phyloP scores from a whole-genome alignment of 2,888 invertebrate species.

The Hydropsyche betteni region DNA sequence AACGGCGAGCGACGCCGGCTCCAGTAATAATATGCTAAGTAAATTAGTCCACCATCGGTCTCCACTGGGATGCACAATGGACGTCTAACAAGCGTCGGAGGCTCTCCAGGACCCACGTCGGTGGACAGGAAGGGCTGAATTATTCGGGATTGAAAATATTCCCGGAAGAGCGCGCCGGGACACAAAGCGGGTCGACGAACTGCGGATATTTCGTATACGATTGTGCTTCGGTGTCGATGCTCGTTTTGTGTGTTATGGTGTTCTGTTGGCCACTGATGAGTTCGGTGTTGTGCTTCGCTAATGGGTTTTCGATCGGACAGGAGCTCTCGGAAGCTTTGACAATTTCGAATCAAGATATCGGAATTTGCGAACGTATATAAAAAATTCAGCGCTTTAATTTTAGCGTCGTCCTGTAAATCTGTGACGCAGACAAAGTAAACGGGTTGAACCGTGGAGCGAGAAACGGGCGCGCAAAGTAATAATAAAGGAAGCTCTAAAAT shows the following conservation, averaged over 20 bases:
- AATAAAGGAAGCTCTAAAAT: conserved; percentile 12
- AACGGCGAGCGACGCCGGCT: neutral
- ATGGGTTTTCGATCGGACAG: too few species aligned
- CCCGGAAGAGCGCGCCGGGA: neutral
- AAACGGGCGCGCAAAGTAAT: conserved; percentile 4
- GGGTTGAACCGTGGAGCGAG: neutral
- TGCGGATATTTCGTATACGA: too few species aligned
- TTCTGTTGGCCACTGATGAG: too few species aligned
- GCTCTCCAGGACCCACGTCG: neutral
- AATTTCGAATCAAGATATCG: too few species aligned
- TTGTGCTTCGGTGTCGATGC: too few species aligned
- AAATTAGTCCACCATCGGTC: conserved; percentile 40
- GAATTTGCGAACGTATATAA: neutral
- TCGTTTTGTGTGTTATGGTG: too few species aligned
- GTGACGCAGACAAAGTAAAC: neutral
- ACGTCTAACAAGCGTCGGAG: conserved; percentile 41
- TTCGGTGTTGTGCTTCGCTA: too few species aligned
- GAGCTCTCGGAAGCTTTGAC: too few species aligned
- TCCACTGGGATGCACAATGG: conserved; percentile 39
- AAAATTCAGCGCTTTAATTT: conserved; percentile 3
- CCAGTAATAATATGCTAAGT: conserved; percentile 41
- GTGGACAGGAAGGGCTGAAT: neutral
- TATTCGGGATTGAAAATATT: conserved; percentile 24
- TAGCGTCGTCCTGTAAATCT: neutral
- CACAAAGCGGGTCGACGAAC: too few species aligned